Base-by-base conservation (phyloP, 2,888 invertebrate genomes). In the Eurytoma californica region DNA sequence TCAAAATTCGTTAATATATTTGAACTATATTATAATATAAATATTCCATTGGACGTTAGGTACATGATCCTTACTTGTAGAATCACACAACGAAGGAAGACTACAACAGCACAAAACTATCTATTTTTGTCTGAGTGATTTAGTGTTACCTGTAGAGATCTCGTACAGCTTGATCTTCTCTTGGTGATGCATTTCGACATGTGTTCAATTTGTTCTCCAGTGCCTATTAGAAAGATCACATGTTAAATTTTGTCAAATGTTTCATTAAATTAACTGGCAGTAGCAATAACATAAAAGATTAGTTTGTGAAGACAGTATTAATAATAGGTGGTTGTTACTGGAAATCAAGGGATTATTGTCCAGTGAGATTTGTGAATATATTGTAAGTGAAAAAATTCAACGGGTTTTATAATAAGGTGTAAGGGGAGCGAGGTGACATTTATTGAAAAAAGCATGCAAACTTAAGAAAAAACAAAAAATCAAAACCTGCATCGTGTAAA, bases 71-170 rank as follows among this genome's bases (percentile, higher is more conserved):
- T 76, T 79, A 77, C 30, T 70, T 55, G 47, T 55, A 57, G 55
- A 72, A 79, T 73, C 53, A 57, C 51, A 72, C 51, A 76, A 57
- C 58, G 49, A 70, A 65, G 76, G 77, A 79, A 77, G 75, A 80
- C 81, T 80, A 82, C 57, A 66, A 72, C 79, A 75, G 58, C 65
- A 76, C 75, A 80, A 75, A 30, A 61, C 47, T 47, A 63, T 63
- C 58, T 47, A 75, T 72, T 60, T 77, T 75, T 74, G 78, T 83
- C 65, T 79, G 83, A 83, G 80, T 82, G 82, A 82, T 80, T 83
- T 82, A 84, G 83, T 84, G 88, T 90, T 90, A 90, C 90, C 90
- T 90, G 90, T 90, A 90, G 83, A 89, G 85, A 85, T 90, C 90
- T 73, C 89, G 88, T 77, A 89, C 87, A 39, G 88, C 86, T 85